phyloP scores from a whole-genome alignment of 1,140 invertebrate genomes.

The Sinella curviseta region DNA sequence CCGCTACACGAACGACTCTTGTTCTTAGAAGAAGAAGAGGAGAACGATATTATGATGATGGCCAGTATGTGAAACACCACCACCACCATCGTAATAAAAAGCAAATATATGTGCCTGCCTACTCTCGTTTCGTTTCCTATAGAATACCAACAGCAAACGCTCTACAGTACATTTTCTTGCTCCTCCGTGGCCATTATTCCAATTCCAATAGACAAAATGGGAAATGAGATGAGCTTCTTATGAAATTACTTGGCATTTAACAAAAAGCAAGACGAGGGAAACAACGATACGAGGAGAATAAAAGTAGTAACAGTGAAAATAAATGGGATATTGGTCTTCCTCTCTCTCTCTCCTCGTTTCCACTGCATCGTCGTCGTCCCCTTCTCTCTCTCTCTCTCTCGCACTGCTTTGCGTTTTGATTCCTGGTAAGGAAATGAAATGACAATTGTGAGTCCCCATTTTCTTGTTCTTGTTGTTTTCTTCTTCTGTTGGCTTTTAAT shows the following conservation, averaged over 20 bases:
- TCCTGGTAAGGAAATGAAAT: background rate
- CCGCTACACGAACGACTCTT: background rate
- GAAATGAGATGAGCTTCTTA: slow-evolving; percentile 21
- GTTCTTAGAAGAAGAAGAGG: background rate
- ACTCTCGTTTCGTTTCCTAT: no score
- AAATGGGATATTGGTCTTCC: slow-evolving; percentile 8
- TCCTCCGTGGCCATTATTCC: background rate
- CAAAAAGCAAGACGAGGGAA: background rate
- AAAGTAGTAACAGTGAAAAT: slow-evolving; percentile 1
- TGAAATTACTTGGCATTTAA: slow-evolving; percentile 5
- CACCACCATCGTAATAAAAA: no score
- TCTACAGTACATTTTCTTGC: background rate
- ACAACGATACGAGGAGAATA: background rate
- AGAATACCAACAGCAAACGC: background rate
- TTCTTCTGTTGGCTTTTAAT: slow-evolving; percentile 4
- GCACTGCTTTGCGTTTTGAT: background rate
- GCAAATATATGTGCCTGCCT: no score
- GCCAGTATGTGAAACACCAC: no score
- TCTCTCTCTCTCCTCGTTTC: background rate
- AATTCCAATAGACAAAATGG: slow-evolving; percentile 14
- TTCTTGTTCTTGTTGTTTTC: background rate
- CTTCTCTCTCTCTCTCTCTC: background rate
- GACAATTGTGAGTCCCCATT: slow-evolving; percentile 1
- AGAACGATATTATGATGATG: no score
- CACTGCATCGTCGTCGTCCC: no score